Percentiles rank a stretch among this genome's conserved stretches.
phyloP scores from a whole-genome alignment of 2,888 invertebrate species.

The Heliconius aoede region DNA sequence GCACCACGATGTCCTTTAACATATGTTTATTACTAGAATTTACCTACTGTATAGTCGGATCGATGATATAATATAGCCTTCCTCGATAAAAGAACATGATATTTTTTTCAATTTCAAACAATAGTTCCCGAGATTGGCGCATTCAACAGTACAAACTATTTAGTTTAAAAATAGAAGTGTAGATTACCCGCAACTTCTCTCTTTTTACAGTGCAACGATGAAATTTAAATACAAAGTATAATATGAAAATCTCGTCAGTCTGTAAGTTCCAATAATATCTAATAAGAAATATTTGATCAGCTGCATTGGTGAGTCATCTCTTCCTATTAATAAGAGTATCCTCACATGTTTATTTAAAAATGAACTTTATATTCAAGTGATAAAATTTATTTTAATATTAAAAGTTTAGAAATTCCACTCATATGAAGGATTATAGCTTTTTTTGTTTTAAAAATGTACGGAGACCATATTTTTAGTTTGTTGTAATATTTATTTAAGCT shows the following conservation, averaged over 20 bases:
- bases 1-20: not conserved
- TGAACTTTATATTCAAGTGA: not conserved
- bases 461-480: slow-evolving; percentile 8
- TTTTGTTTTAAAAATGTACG: slow-evolving; percentile 22
- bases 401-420: not conserved
- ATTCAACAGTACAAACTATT: no score
- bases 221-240: not conserved
- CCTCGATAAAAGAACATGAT: no score
- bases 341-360: not conserved
- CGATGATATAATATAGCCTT: no score
- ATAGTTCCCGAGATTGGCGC: no score
- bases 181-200: not conserved
- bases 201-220: not conserved
- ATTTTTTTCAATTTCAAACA: no score
- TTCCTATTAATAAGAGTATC: slow-evolving; percentile 43
- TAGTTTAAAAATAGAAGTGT: no score
- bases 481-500: slow-evolving; percentile 6
- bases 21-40: not conserved
- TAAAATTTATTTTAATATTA: slow-evolving; percentile 14
- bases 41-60: not conserved
- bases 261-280: slow-evolving; percentile 42
- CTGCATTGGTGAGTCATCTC: slow-evolving; percentile 46
- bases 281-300: slow-evolving; percentile 50
- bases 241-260: slow-evolving; percentile 12
- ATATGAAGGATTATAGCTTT: slow-evolving; percentile 11